phyloP scores from a whole-genome alignment of 2,888 invertebrate genomes.

The Epinotia brunnichana region DNA sequence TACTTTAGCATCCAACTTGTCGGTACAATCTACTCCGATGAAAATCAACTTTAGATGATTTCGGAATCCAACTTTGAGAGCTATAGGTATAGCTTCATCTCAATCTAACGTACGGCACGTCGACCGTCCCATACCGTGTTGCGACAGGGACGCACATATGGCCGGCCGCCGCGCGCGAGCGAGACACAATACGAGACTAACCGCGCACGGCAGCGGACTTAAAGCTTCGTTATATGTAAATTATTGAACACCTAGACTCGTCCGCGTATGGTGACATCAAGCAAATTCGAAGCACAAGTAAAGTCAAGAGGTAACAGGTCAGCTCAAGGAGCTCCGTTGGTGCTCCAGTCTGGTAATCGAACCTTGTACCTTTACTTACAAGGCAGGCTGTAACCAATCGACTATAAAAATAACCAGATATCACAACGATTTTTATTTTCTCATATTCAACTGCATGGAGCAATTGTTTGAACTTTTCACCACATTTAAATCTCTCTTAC shows the following conservation, averaged over 20 bases:
- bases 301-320: neutral
- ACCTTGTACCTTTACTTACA: too few species aligned
- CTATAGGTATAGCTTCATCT: too few species aligned
- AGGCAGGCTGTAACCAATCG: too few species aligned
- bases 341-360: neutral
- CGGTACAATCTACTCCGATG: too few species aligned
- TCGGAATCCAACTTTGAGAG: neutral
- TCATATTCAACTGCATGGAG: too few species aligned
- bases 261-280: neutral
- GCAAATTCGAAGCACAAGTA: neutral
- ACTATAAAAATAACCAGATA: too few species aligned
- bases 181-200: slow-evolving; percentile 7
- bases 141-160: neutral
- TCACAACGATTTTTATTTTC: too few species aligned
- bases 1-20: too few species aligned
- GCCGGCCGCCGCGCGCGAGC: slow-evolving; percentile 8
- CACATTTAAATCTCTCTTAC: neutral
- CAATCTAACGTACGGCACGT: too few species aligned
- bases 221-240: slow-evolving; percentile 41
- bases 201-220: slow-evolving; percentile 15
- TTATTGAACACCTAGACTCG: slow-evolving; percentile 24
- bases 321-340: neutral
- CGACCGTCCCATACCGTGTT: neutral
- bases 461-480: too few species aligned
- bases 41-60: neutral